Base-by-base conservation (phyloP, 2,888 invertebrate genomes). In the Epinotia bilunana region DNA sequence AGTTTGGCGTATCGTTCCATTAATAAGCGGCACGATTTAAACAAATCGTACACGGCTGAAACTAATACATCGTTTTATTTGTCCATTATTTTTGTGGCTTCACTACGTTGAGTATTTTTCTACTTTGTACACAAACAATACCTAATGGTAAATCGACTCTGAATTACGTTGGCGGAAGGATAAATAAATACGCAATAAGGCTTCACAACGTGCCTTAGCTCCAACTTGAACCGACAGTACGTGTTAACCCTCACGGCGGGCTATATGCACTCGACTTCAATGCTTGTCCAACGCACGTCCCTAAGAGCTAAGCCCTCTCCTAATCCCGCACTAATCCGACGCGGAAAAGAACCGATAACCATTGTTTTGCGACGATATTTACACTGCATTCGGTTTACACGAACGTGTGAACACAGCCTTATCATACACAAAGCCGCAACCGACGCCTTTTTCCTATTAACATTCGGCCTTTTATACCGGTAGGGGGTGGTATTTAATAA, bases 261-360 rank as follows among this genome's bases (percentile, higher is more conserved):
- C 71, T 71, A 61, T 71, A 71, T 71, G 62, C 67, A 61, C 46
- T 60, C 70, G 39, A 43, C 77, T 83, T 89, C 90, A 91, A 87
- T 88, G 84, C 83, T 76, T 76, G 78, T 53, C 53, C 79, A 72
- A 74, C 68, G 88, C 90, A 88, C 91, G 89, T 89, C 91, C 88
- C 83, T 78, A 79, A 79, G 39, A 39, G 39, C 39, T 39, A 39
- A 80, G 79, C 81, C 81, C 78, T 83, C 83, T 39, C 39, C 39
- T 91, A 91, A 92, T 90, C 90, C 88, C 84, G 84, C 86, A 84
- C 83, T 92, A 91, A 93, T 91, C 92, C 90, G 77, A 89, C 88
- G 89, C 90, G 90, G 91, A 91, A 92, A 91, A 90, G 78, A 89
- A 85, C 87, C 88, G 88, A 90, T 90, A 89, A 83, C 87, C 88